Evolutionary conservation across 2,113 vertebrate species (phyloP).

Genomic region (Athene cunicularia): DNA sequence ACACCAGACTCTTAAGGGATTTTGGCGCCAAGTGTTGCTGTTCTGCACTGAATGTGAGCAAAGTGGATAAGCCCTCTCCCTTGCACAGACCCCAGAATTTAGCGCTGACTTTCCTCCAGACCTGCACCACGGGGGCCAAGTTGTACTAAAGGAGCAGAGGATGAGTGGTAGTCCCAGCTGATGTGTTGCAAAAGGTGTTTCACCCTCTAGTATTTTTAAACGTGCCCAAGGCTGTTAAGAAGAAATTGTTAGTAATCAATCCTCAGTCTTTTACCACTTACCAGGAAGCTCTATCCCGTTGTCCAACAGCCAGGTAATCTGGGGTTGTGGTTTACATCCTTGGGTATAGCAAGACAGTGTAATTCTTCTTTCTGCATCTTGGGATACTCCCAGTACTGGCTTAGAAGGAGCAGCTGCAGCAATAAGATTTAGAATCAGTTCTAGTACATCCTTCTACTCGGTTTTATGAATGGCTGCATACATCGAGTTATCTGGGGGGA

Average conservation of each 20-base stretch:
- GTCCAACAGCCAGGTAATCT: slow-evolving; percentile 71
- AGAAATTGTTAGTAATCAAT: neutral
- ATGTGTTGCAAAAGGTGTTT: neutral
- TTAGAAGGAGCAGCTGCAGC: slow-evolving; percentile 67
- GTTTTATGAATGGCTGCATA: neutral
- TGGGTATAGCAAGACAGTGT: slow-evolving; percentile 49
- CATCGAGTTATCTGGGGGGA: neutral
- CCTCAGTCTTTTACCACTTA: neutral
- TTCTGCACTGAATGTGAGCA: neutral
- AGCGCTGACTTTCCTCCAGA: neutral
- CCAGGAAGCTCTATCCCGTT: slow-evolving; percentile 57
- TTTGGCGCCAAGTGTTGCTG: neutral
- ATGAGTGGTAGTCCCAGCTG: neutral
- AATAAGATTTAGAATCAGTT: neutral
- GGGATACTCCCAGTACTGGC: slow-evolving; percentile 52
- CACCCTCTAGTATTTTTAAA: neutral
- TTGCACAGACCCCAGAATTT: neutral
- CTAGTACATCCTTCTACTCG: fast-evolving
- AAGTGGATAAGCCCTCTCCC: too few species aligned
- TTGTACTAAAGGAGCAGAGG: neutral
- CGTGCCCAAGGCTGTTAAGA: neutral
- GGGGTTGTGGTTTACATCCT: slow-evolving; percentile 68
- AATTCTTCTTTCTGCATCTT: neutral
- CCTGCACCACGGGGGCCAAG: fast-evolving
- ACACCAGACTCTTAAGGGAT: neutral